Conservation (phyloP, 1,140 invertebrate genomes). For the Aphis gossypii region DNA sequence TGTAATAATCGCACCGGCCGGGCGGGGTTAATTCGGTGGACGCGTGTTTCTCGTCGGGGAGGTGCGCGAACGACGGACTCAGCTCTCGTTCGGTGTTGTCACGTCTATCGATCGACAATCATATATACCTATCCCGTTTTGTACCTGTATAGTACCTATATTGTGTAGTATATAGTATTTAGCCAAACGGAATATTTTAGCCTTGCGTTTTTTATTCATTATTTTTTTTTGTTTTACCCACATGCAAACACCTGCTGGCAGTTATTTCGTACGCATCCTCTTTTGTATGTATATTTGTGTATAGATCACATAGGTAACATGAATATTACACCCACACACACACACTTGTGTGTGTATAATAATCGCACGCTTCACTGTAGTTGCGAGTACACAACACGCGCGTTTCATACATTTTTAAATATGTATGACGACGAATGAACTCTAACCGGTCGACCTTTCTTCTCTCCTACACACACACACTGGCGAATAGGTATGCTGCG, state of each 20-base stretch:
- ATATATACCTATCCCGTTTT: not conserved
- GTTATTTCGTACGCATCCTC: not conserved
- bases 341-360: not conserved
- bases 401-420: not conserved
- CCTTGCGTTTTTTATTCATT: not conserved
- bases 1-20: not conserved
- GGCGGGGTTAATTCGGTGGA: not conserved
- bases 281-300: not conserved
- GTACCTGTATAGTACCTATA: not conserved
- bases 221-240: not conserved
- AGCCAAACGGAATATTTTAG: not conserved
- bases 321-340: not conserved
- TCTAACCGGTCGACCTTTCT: constrained; percentile 49
- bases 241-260: constrained; percentile 48
- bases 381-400: not conserved
- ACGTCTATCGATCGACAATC: not conserved
- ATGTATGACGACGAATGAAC: constrained; percentile 32
- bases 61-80: not conserved
- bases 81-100: not conserved
- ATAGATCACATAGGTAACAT: not conserved
- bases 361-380: constrained; percentile 25
- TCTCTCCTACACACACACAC: not conserved
- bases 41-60: not conserved
- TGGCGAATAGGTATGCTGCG: not conserved
- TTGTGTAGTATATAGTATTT: not conserved